phyloP scores from a whole-genome alignment of 1,140 invertebrate genomes.

The Monochamus saltuarius region DNA sequence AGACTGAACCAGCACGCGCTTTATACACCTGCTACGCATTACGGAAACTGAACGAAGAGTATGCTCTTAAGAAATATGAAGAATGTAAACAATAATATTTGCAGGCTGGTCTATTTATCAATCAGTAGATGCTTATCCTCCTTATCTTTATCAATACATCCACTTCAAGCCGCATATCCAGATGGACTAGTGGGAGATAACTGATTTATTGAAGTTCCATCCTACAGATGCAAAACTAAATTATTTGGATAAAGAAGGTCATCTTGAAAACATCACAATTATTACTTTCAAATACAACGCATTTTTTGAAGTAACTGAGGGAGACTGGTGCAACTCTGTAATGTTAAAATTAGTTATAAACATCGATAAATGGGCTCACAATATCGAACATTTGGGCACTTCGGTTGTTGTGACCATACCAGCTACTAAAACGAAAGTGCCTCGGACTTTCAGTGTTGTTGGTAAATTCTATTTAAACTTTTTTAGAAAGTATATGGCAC shows the following conservation, averaged over 20 bases:
- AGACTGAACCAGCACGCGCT: neutral
- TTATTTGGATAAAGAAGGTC: neutral
- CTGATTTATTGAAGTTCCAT: constrained; percentile 23
- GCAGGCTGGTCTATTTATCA: constrained; percentile 16
- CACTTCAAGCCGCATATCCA: constrained; percentile 20
- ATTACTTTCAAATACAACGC: constrained; percentile 22
- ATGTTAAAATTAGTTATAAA: neutral
- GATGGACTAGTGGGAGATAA: constrained; percentile 22
- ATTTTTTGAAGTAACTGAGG: constrained; percentile 7
- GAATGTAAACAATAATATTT: neutral
- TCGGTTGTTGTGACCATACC: no score
- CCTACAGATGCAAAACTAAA: neutral
- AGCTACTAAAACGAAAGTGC: no score
- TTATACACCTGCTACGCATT: neutral
- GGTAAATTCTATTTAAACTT: no score
- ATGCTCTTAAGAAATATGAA: neutral
- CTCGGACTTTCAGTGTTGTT: no score
- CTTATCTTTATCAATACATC: constrained; percentile 8
- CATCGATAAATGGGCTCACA: neutral
- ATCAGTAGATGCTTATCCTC: no score
- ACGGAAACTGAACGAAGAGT: constrained; percentile 2
- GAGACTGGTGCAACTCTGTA: constrained; percentile 12
- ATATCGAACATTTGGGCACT: neutral
- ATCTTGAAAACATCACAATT: neutral
- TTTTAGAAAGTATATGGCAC: no score